Percentiles rank a stretch among this genome's conserved stretches.
phyloP scores from a whole-genome alignment of 2,113 vertebrate genomes.

The Willisornis vidua region DNA sequence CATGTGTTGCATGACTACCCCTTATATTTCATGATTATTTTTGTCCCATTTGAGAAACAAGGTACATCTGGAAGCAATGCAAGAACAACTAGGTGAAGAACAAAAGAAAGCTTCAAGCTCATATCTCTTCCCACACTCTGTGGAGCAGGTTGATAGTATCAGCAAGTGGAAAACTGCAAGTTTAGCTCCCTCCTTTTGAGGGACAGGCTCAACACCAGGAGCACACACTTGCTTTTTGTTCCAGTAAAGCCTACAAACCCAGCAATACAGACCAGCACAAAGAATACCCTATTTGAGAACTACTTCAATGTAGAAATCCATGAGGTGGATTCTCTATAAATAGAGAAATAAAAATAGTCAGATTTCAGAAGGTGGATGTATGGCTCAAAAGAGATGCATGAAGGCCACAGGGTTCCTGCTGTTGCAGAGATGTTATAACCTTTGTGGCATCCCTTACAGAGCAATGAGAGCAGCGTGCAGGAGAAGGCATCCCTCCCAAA shows the following conservation, averaged over 20 bases:
- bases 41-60: background rate
- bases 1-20: background rate
- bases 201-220: background rate
- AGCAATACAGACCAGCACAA: background rate
- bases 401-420: background rate
- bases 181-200: background rate
- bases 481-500: background rate
- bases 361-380: background rate
- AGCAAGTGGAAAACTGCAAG: background rate
- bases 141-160: background rate
- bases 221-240: background rate
- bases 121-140: background rate
- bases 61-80: background rate
- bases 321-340: background rate
- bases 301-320: background rate
- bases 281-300: background rate
- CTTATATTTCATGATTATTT: slow-evolving; percentile 14
- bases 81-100: slow-evolving; percentile 1
- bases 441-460: background rate
- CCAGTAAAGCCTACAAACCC: background rate
- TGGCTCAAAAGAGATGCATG: background rate
- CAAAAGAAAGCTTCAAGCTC: background rate
- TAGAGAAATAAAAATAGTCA: background rate
- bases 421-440: background rate
- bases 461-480: background rate